phyloP scores from a whole-genome alignment of 2,888 invertebrate species.

The Drosophila gaucha region DNA sequence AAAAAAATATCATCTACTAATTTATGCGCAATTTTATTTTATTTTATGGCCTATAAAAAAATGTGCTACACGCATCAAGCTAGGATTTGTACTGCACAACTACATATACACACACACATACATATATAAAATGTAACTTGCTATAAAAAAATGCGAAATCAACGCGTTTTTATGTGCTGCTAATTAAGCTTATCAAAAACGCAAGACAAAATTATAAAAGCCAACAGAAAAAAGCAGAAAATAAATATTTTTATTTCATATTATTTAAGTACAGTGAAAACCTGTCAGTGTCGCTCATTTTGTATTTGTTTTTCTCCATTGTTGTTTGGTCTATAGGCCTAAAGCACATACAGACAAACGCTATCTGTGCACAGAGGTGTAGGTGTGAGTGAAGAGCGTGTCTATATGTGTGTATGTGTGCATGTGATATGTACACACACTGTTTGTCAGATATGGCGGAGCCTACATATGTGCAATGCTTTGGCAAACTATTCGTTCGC shows the following conservation, averaged over 20 bases:
- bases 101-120: not conserved
- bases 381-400: constrained; percentile 24
- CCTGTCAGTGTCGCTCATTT: constrained; percentile 64
- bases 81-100: constrained; percentile 15
- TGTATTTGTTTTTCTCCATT: constrained; percentile 52
- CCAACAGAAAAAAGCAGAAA: constrained; percentile 18
- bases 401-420: not conserved
- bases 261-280: constrained; percentile 58
- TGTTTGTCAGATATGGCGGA: constrained; percentile 37
- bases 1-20: constrained; percentile 7
- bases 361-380: constrained; percentile 28
- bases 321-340: constrained; percentile 47
- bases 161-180: constrained; percentile 58
- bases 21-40: constrained; percentile 27
- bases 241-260: constrained; percentile 47
- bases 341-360: constrained; percentile 35
- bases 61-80: constrained; percentile 26
- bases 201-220: constrained; percentile 33
- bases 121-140: constrained; percentile 14
- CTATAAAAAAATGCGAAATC: constrained; percentile 22
- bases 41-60: constrained; percentile 36
- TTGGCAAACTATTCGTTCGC: constrained; percentile 54
- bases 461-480: constrained; percentile 63
- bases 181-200: constrained; percentile 70
- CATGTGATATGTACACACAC: constrained; percentile 32